Evolutionary conservation across 2,113 vertebrate species (phyloP), one percentile per base, ranked within the genome.

Genomic region (Noctilio leporinus): DNA sequence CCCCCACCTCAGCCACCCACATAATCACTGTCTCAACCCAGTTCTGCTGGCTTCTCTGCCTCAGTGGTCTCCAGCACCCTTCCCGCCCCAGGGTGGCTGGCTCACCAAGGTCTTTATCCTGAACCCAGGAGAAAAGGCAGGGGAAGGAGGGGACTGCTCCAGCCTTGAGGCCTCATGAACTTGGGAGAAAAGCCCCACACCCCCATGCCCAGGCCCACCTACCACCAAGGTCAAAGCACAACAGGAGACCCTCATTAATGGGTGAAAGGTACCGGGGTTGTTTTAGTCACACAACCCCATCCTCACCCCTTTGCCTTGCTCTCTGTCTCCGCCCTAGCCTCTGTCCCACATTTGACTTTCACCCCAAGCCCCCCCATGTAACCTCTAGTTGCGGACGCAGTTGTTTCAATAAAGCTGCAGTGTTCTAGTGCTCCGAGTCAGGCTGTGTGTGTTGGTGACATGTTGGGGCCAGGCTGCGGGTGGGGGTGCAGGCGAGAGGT

Each of bases 321-420:
- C 91, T 96, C 95, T 84, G 94, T 97, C 96, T 97, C 97, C 93
- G 38, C 93, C 70, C 92, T 83, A 75, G 76, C 75, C 92, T 95
- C 92, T 92, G 93, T 81, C 80, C 77, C 51, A 59, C 9, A 7
- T 92, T 43, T 62, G 47, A 72, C 78, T 78, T 53, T 65, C 57
- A 20, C 45, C 81, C 77, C 45, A 40, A 20, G 7, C 7, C 14
- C 89, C 88, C 77, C 33, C 75, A 92, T 97, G 97, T 97, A 97
- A 97, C 96, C 96, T 97, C 93, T 97, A 96, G 95, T 97, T 78
- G 95, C 95, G 49, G 95, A 95, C 78, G 57, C 95, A 85, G 69
- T 97, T 97, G 87, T 97, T 96, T 95, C 72, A 82, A 97, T 97
- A 97, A 97, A 97, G 90, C 95, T 95, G 85, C 95, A 95, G 95